phyloP scores from a whole-genome alignment of 2,113 vertebrate genomes.

The Dasyornis broadbenti region DNA sequence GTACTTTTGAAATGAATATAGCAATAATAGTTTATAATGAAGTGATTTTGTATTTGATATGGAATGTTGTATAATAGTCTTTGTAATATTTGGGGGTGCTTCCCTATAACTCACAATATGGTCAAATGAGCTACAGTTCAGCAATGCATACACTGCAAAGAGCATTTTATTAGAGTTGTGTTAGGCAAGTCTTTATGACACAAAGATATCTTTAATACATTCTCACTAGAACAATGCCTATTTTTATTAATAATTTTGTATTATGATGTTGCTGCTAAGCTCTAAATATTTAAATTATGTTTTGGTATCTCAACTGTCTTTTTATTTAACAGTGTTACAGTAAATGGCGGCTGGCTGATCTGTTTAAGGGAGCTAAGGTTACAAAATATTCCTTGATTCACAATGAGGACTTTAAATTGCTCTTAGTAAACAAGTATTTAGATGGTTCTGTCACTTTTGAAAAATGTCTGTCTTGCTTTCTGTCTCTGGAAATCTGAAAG shows the following conservation, averaged over 20 bases:
- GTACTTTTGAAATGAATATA: conserved; percentile 18
- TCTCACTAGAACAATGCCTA: neutral
- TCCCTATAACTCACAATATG: neutral
- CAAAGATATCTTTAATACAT: neutral
- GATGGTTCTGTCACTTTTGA: neutral
- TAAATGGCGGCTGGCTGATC: neutral
- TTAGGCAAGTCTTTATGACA: neutral
- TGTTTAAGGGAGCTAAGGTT: neutral
- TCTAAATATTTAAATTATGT: neutral
- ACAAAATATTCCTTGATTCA: neutral
- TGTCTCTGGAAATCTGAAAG: neutral
- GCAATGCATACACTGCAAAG: neutral
- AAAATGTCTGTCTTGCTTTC: neutral
- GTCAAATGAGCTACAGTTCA: neutral
- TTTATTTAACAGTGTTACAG: neutral
- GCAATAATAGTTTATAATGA: conserved; percentile 33
- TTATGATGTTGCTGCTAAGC: neutral
- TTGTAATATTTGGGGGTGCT: neutral
- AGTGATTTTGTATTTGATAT: neutral
- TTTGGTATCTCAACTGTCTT: neutral
- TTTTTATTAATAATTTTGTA: neutral
- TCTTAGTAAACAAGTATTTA: neutral
- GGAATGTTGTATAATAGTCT: conserved; percentile 2
- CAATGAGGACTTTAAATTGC: neutral
- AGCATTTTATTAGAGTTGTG: neutral